Base-by-base conservation (phyloP, 2,888 invertebrate species). In the Melinopterus prodromus region DNA sequence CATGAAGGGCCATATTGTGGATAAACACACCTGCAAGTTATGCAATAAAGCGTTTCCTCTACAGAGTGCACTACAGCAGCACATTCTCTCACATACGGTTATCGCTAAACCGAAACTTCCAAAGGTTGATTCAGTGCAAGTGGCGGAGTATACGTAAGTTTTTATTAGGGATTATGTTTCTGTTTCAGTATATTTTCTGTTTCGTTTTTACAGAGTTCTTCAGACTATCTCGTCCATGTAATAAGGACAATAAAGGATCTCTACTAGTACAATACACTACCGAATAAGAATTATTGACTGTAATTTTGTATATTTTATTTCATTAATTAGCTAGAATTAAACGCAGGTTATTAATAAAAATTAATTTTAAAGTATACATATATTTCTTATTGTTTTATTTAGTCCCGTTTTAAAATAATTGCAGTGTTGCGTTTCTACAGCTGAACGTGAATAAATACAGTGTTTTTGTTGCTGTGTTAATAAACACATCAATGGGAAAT, bases 111-210 rank as follows among this genome's bases (percentile, higher is more conserved):
- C 81, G 2, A 84, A 84, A 81, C 72, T 85, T 26, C 74, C 84
- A 0, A 87, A 87, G 84, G 82, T 88, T 12, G 88, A 88, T 83
- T 86, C 88, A 2, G 86, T 89, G 71, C 86, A 88, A 82, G 88
- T 89, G 71, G 84, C 88, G 6, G 88, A 89, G 83, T 84, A 89
- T 80, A 85, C 89, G 89, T 89, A 86, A 87, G 88, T 85, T 78
- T 26, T 3, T 26, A 26, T 26, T 26, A 26, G 1, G 69, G 16
- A n/a, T 12, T 37, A 37, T 76, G 16, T 15, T 26, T 69, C 71
- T 38, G 14, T 69, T 14, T 72, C 1, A n/a, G 14, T 16, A 70
- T 16, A 77, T n/a, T 16, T 69, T 77, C 70, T 69, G n/a, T 69
- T 26, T 16, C 15, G 37, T 71, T 76, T 9, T 79, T 79, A 15